Evolutionary conservation across 1,140 invertebrate genomes (phyloP).

Genomic region (Megathymus violae): DNA sequence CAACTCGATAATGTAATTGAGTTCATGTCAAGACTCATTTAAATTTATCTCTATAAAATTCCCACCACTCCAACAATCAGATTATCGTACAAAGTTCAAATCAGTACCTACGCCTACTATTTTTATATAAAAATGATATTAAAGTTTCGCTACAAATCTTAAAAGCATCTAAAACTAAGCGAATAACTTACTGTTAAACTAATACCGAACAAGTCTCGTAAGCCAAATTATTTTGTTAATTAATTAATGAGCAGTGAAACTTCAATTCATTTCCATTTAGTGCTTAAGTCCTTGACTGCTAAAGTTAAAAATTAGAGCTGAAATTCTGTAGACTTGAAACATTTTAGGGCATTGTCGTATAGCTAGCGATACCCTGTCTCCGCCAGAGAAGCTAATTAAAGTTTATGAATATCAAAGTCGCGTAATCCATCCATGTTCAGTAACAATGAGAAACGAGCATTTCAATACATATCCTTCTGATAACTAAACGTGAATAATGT

Average conservation of each 20-base stretch:
- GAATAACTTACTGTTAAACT: slow-evolving; percentile 24
- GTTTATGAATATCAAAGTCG: too few species aligned
- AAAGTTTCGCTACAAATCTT: slow-evolving; percentile 27
- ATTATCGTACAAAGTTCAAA: slow-evolving; percentile 7
- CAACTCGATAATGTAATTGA: too few species aligned
- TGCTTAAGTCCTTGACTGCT: slow-evolving; percentile 2
- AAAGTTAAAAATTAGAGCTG: slow-evolving; percentile 13
- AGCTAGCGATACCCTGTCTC: too few species aligned
- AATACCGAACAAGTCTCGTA: slow-evolving; percentile 31
- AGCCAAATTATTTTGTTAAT: slow-evolving; percentile 33
- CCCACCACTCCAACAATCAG: not conserved
- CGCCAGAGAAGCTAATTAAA: too few species aligned
- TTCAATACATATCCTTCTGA: too few species aligned
- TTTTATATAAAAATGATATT: slow-evolving; percentile 23
- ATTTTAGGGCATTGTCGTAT: not conserved
- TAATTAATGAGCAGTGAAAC: slow-evolving; percentile 39
- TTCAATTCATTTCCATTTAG: slow-evolving; percentile 26
- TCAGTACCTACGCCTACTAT: not conserved
- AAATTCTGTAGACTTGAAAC: slow-evolving; percentile 11
- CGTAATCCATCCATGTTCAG: too few species aligned
- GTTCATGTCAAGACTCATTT: too few species aligned
- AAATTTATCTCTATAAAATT: too few species aligned
- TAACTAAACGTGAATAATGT: too few species aligned
- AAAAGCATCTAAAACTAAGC: slow-evolving; percentile 24
- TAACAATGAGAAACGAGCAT: too few species aligned